phyloP scores from a whole-genome alignment of 2,888 invertebrate species.

The Norana najaformis region DNA sequence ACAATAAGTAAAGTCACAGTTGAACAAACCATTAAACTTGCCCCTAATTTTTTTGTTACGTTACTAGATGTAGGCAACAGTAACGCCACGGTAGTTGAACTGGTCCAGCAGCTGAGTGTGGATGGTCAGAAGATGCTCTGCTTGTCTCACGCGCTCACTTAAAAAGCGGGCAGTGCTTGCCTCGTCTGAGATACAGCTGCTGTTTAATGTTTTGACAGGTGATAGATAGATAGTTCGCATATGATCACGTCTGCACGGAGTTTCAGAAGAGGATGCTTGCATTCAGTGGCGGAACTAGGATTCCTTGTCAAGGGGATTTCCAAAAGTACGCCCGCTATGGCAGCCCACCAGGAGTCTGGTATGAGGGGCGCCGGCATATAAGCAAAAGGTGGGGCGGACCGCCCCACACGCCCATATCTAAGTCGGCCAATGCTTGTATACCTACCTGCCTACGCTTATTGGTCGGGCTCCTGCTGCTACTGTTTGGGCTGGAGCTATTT shows the following conservation, averaged over 20 bases:
- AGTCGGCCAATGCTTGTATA: no score
- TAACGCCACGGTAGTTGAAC: neutral
- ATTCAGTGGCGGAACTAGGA: no score
- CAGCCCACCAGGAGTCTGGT: no score
- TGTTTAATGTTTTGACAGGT: neutral
- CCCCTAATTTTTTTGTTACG: neutral
- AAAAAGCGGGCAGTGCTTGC: neutral
- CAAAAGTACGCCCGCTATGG: no score
- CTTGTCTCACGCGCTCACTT: neutral
- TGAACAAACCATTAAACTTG: no score
- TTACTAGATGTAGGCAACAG: neutral
- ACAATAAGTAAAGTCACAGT: no score
- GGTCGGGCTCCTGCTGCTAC: neutral
- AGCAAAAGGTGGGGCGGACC: no score
- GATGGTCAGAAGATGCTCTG: neutral
- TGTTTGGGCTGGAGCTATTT: conserved; percentile 21
- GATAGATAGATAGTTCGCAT: neutral
- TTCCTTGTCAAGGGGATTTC: no score
- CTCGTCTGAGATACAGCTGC: neutral
- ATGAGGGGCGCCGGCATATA: no score
- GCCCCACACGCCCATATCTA: no score
- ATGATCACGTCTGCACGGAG: no score
- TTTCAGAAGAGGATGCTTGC: neutral
- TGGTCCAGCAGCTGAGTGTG: neutral
- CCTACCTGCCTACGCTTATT: neutral